phyloP scores from a whole-genome alignment of 2,888 invertebrate species.

The Athalia circularis region DNA sequence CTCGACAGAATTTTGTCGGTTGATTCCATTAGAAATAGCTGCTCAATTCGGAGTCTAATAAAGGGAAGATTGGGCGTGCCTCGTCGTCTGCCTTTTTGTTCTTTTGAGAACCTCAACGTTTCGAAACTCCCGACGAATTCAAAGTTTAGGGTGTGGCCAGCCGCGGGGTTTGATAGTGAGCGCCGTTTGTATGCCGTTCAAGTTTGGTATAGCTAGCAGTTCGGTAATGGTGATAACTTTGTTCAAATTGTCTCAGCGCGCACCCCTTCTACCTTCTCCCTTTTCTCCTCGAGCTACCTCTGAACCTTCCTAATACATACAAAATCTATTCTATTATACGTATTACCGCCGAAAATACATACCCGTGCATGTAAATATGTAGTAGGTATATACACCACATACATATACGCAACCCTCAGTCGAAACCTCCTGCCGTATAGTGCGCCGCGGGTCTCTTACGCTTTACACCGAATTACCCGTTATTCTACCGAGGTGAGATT shows the following conservation, averaged over 20 bases:
- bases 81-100: too few relatives aligned
- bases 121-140: background rate
- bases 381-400: background rate
- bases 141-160: background rate
- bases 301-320: background rate
- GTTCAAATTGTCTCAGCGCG: slow-evolving; percentile 8
- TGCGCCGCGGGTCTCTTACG: slow-evolving; percentile 17
- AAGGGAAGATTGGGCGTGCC: too few relatives aligned
- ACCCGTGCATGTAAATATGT: too few relatives aligned
- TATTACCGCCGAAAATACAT: too few relatives aligned
- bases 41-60: too few relatives aligned
- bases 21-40: too few relatives aligned
- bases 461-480: slow-evolving; percentile 26
- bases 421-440: background rate
- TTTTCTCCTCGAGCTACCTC: background rate
- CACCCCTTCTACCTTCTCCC: background rate
- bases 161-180: background rate
- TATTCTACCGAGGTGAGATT: slow-evolving; percentile 31
- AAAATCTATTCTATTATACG: too few relatives aligned
- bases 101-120: background rate
- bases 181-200: slow-evolving; percentile 10
- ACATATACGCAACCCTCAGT: slow-evolving; percentile 12
- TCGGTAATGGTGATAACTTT: slow-evolving; percentile 18
- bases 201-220: background rate
- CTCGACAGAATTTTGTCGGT: too few relatives aligned